Conservation (phyloP, 2,888 invertebrate genomes). For the Microplitis deprimator region DNA sequence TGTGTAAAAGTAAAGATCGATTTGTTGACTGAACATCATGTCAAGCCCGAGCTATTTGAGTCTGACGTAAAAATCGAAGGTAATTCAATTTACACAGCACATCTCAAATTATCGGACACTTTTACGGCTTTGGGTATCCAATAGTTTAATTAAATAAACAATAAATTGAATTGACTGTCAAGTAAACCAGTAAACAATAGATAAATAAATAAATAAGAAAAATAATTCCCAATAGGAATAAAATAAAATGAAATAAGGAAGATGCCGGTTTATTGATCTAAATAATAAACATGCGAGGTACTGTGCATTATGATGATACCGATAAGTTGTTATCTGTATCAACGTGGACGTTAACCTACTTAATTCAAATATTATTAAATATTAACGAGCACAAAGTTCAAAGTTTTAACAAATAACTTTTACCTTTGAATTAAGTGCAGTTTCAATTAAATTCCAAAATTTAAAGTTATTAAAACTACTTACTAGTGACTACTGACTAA, state of each 20-base stretch:
- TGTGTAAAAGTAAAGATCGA: slow-evolving; percentile 12
- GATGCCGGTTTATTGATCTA: not conserved
- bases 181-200: not conserved
- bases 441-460: not conserved
- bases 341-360: slow-evolving; percentile 31
- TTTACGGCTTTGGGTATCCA: not conserved
- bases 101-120: not conserved
- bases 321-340: slow-evolving; percentile 29
- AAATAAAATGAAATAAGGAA: not conserved
- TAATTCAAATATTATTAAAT: slow-evolving; percentile 11
- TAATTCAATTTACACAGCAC: slow-evolving; percentile 6
- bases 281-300: slow-evolving; percentile 25
- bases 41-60: slow-evolving; percentile 2
- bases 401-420: too few species aligned
- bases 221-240: not conserved
- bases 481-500: not conserved
- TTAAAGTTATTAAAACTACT: not conserved
- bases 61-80: slow-evolving; percentile 15
- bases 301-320: slow-evolving; percentile 28
- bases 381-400: too few species aligned
- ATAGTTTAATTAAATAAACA: not conserved
- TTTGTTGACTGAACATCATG: not conserved
- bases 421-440: too few species aligned
- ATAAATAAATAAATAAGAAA: not conserved
- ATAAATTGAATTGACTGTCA: not conserved